Evolutionary conservation across 2,888 invertebrate genomes (phyloP).

Genomic region (Escarpia spicata): DNA sequence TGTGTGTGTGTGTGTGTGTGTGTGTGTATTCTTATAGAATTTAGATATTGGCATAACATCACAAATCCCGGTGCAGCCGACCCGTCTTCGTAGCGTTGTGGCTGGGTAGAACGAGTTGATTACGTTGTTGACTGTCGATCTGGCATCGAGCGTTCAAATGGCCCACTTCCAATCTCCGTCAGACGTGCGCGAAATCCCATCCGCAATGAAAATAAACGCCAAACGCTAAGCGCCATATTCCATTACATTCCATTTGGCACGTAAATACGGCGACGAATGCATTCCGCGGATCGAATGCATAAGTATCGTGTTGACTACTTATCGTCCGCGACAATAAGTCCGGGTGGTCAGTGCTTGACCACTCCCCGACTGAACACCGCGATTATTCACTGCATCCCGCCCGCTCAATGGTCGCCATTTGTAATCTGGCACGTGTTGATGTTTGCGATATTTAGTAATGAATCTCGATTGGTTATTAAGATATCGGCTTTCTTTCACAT

Average conservation of each 20-base stretch:
- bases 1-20: background rate
- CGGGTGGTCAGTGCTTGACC: background rate
- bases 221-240: conserved; percentile 7
- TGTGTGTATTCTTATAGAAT: background rate
- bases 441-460: conserved; percentile 16
- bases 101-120: background rate
- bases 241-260: conserved; percentile 13
- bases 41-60: background rate
- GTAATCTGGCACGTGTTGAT: background rate
- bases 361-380: background rate
- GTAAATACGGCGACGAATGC: conserved; percentile 1
- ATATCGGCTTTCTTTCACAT: background rate
- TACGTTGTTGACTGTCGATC: background rate
- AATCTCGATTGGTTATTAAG: conserved; percentile 16
- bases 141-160: background rate
- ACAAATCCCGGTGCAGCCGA: background rate
- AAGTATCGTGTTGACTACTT: conserved; percentile 6
- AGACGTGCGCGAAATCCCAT: background rate
- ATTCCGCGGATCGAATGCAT: conserved; percentile 13
- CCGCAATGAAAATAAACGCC: conserved; percentile 13
- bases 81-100: background rate
- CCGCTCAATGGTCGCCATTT: conserved; percentile 4
- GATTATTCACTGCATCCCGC: background rate
- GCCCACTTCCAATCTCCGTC: background rate
- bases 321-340: conserved; percentile 7